Evolutionary conservation across 2,113 vertebrate species (phyloP).

Genomic region (Nicator chloris): DNA sequence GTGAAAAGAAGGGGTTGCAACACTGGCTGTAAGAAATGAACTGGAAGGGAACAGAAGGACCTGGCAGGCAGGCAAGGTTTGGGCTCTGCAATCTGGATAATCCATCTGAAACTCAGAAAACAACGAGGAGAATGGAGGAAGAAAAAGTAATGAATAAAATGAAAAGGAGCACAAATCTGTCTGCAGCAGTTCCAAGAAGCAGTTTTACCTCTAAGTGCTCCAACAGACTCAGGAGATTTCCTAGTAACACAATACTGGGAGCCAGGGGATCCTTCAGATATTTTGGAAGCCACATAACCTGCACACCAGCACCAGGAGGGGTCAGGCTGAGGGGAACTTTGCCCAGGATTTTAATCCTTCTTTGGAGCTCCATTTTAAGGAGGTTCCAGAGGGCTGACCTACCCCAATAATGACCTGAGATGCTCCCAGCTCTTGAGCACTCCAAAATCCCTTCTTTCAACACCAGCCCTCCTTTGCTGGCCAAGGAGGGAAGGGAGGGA

Average conservation of each 20-base stretch:
- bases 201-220: not conserved
- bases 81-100: slow-evolving; percentile 49
- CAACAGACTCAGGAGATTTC: not conserved
- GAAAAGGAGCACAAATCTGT: slow-evolving; percentile 8
- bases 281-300: not conserved
- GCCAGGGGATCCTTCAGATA: not conserved
- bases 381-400: not conserved
- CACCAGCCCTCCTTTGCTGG: not conserved
- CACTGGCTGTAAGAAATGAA: not conserved
- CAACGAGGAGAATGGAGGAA: not conserved
- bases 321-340: not conserved
- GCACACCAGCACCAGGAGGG: not conserved
- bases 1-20: accelerated
- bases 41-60: slow-evolving; percentile 3
- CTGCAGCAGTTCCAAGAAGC: not conserved
- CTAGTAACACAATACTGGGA: not conserved
- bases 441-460: not conserved
- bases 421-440: not conserved
- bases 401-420: not conserved
- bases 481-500: not conserved
- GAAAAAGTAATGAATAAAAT: slow-evolving; percentile 36
- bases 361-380: not conserved
- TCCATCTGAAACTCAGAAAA: slow-evolving; percentile 46
- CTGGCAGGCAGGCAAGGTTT: slow-evolving; percentile 3
- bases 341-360: not conserved